A percentile compares a stretch with the other conserved stretches of the same genome.
phyloP scores from a whole-genome alignment of 2,888 invertebrate genomes.

The Eupithecia subfuscata region DNA sequence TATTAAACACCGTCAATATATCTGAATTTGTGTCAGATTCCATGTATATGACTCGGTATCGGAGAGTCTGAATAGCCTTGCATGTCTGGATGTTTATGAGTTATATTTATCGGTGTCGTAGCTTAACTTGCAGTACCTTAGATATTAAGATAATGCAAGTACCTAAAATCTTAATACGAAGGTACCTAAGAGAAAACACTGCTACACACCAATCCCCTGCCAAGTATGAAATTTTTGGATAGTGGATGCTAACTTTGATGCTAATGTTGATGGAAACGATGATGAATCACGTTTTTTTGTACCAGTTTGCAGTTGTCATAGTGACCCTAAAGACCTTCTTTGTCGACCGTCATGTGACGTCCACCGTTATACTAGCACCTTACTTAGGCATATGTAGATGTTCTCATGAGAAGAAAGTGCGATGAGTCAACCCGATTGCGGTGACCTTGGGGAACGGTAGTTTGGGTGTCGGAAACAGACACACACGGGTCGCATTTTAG shows the following conservation, averaged over 20 bases:
- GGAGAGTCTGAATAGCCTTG: too few relatives aligned
- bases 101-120: too few relatives aligned
- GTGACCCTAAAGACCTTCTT: not conserved
- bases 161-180: too few relatives aligned
- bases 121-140: too few relatives aligned
- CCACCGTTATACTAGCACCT: not conserved
- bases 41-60: too few relatives aligned
- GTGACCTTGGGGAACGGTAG: conserved; percentile 47
- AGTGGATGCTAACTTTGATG: not conserved
- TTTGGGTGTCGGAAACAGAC: conserved; percentile 32
- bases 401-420: conserved; percentile 48
- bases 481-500: conserved; percentile 28
- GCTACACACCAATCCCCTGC: too few relatives aligned
- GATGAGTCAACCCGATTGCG: conserved; percentile 45
- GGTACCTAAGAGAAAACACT: too few relatives aligned
- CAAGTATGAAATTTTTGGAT: not conserved
- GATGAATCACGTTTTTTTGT: not conserved
- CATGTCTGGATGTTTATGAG: too few relatives aligned
- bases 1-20: too few relatives aligned
- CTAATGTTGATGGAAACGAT: too few relatives aligned
- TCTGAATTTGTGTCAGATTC: too few relatives aligned
- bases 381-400: conserved; percentile 6
- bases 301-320: not conserved
- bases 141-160: too few relatives aligned
- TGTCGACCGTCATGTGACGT: not conserved